These are phyloP conservation scores for Petrocephalus zakoni DNA, from an alignment of 2,113 vertebrate species.

Conservation along the genomic window DNA sequence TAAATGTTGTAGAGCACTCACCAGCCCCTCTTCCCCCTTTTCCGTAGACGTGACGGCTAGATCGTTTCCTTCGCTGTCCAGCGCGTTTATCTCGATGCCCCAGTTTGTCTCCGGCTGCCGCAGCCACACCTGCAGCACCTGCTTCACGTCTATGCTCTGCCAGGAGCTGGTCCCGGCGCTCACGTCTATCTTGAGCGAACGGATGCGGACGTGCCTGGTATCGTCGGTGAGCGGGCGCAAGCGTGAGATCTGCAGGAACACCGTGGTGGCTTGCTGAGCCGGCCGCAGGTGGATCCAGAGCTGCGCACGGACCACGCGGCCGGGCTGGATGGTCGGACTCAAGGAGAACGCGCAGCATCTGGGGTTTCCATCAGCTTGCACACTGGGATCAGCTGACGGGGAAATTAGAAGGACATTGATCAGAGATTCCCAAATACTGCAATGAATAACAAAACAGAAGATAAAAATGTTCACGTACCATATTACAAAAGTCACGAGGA, in stretches of 20 bases:
- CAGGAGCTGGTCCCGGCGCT: constrained; percentile 82
- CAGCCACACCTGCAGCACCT: constrained; percentile 90
- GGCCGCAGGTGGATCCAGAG: constrained; percentile 92
- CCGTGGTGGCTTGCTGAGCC: constrained; percentile 76
- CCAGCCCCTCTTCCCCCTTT: constrained; percentile 88
- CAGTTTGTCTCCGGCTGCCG: constrained; percentile 96
- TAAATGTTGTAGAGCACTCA: constrained; percentile 57
- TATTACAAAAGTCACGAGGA: background rate
- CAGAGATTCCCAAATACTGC: background rate
- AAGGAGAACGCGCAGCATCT: constrained; percentile 96
- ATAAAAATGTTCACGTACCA: background rate
- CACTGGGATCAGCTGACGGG: constrained; percentile 75
- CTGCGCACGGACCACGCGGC: constrained; percentile 84
- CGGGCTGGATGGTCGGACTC: constrained; percentile 83
- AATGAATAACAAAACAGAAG: background rate
- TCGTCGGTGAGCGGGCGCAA: constrained; percentile 81
- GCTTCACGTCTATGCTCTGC: constrained; percentile 97
- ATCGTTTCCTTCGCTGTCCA: constrained; percentile 81
- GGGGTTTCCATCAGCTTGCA: constrained; percentile 78
- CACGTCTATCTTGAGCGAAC: constrained; percentile 93
- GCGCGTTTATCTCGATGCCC: constrained; percentile 96
- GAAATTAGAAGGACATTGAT: constrained; percentile 33
- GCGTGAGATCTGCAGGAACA: constrained; percentile 93
- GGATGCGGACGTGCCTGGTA: constrained; percentile 80
- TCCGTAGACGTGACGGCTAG: constrained; percentile 82